Conservation (phyloP, 2,113 vertebrate species). For the Leucosticte australis region DNA sequence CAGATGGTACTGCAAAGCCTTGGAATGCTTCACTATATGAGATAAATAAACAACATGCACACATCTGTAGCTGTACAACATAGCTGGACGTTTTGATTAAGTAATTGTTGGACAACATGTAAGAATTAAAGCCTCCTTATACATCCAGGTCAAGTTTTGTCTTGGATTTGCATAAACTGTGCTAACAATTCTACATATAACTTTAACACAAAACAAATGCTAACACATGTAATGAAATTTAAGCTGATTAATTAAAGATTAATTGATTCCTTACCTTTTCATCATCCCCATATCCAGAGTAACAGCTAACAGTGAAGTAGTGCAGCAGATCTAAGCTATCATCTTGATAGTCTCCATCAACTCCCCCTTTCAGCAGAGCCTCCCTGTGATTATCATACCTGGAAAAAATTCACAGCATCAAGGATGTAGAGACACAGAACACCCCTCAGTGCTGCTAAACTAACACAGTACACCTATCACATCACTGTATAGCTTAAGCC, state of each 20-base stretch:
- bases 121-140: background rate
- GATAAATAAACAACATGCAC: background rate
- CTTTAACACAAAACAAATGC: background rate
- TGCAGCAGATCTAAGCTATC: constrained; percentile 89
- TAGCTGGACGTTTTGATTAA: background rate
- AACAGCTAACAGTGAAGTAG: constrained; percentile 94
- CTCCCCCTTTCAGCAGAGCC: constrained; percentile 88
- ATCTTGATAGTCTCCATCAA: constrained; percentile 88
- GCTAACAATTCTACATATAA: background rate
- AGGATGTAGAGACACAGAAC: background rate
- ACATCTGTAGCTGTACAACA: background rate
- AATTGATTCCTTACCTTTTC: constrained; percentile 78
- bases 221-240: background rate
- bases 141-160: accelerated
- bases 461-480: background rate
- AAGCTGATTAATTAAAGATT: background rate
- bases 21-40: background rate
- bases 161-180: background rate
- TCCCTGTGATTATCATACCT: constrained; percentile 98
- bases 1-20: background rate
- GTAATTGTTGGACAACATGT: background rate
- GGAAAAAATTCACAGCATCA: background rate
- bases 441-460: background rate
- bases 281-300: constrained; percentile 91
- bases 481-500: background rate